A percentile compares a stretch with the other conserved stretches of the same genome.
phyloP scores from a whole-genome alignment of 2,888 invertebrate species.

The Chrysopilus asiliformis region DNA sequence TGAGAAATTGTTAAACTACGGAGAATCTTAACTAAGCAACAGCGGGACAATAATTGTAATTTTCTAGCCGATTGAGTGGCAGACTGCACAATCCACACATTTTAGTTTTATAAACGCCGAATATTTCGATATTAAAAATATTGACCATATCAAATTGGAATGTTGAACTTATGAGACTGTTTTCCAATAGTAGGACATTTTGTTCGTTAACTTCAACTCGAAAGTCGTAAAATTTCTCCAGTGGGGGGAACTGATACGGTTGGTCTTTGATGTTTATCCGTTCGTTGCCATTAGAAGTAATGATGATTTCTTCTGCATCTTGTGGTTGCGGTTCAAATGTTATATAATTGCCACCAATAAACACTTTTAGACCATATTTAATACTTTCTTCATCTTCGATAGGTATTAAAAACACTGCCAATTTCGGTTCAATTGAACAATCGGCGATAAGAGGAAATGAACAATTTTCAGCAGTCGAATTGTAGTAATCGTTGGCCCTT shows the following conservation, averaged over 20 bases:
- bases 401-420: constrained; percentile 31
- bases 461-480: constrained; percentile 10
- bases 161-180: constrained; percentile 26
- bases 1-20: too few relatives aligned
- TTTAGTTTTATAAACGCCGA: constrained; percentile 32
- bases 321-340: constrained; percentile 19
- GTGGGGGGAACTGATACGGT: constrained; percentile 31
- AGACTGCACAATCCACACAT: constrained; percentile 33
- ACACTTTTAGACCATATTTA: constrained; percentile 27
- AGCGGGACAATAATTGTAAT: constrained; percentile 32
- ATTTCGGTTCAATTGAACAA: constrained; percentile 29
- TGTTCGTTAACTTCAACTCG: constrained; percentile 34
- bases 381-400: constrained; percentile 24
- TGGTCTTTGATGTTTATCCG: constrained; percentile 25
- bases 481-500: constrained; percentile 16
- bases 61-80: constrained; percentile 28
- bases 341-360: constrained; percentile 31
- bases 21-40: too few relatives aligned
- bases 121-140: constrained; percentile 33
- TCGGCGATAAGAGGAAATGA: constrained; percentile 26
- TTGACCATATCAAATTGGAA: constrained; percentile 34
- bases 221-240: constrained; percentile 32
- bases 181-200: constrained; percentile 30
- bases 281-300: constrained; percentile 26
- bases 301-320: constrained; percentile 22